Evolutionary conservation across 2,888 invertebrate genomes (phyloP), one percentile per base, ranked within the genome.

Genomic region (Scrobipalpa atriplicella): DNA sequence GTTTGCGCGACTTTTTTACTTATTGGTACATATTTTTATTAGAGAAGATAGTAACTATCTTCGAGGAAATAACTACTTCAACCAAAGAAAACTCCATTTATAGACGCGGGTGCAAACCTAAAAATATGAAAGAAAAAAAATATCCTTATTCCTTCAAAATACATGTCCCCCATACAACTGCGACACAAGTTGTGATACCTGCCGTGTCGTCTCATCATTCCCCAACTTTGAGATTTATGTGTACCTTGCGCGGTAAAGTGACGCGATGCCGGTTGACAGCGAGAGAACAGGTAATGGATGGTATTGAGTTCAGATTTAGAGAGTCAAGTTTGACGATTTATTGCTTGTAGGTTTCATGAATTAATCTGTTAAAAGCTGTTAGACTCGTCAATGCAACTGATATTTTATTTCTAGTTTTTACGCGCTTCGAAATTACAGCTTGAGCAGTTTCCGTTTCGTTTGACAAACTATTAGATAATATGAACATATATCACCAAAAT

Each of bases 151-250:
- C 54, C 38, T 11, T 18, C n/a, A 62, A 68, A 63, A 52, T 6
- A 21, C 65, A 11, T 54, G 21, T 68, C 56, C 68, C 66, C 69
- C 64, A 39, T 43, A 70, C 64, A 67, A 64, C 52, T 64, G 66
- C 71, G 51, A 72, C 70, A 70, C 71, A 76, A 75, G 72, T 76
- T 75, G 71, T 74, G 74, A 70, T 76, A 79, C 78, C 78, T 78
- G 78, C 74, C 71, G 68, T 67, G 68, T 67, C 64, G 76, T 75
- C 76, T 73, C 84, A 84, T 84, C 83, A 79, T 82, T 82, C 79
- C 72, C 69, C 71, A 85, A 87, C 80, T 87, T 87, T 84, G 79
- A 86, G 89, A 89, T 88, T 87, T 87, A 89, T 84, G 78, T 72
- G 66, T 67, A 54, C 65, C 66, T 10, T 16, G 47, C 47, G 47